Evolutionary conservation across 2,888 invertebrate species (phyloP), one percentile per base, ranked within the genome.

Genomic region (Acanthopleura granulata): DNA sequence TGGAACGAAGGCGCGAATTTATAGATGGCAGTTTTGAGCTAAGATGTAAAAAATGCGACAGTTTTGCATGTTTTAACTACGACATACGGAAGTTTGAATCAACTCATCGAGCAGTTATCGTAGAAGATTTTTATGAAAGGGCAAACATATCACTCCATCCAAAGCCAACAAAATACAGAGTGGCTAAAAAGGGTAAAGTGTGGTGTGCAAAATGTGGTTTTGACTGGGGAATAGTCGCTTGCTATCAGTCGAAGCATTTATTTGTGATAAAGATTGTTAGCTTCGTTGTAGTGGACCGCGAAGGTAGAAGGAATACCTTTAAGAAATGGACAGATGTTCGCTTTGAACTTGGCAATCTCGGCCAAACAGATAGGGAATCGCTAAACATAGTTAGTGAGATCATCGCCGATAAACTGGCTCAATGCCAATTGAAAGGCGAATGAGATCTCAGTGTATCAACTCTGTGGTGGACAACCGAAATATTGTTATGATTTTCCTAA

Each of bases 21-120:
- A 73, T 76, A 0, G 73, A 77, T 15, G 84, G 82, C 12, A 81
- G 83, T 49, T 88, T 82, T 77, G 81, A 80, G 25, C 75, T 89
- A 30, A 79, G 82, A n/a, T 89, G 89, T 75, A 72, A 78, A n/a
- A 85, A 84, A 62, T 89, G 89, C 73, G 80, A 83, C 62, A 72
- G 74, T 4, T 85, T 83, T 51, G 83, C 84, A 9, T 85, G 86
- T 69, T 80, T 82, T 76, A 85, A 87, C 0, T 73, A 74, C 11
- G 85, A 87, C 71, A 78, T 89, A 22, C 82, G 84, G 29, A 83
- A 80, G 50, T 77, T 87, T 11, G 77, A 84, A 73, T 74, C 80
- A n/a, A 79, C 83, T 4, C 86, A 88, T 73, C 87, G 85, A 77
- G 84, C 86, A 15, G 80, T 85, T 16, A 76, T 85, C 11, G 82